These are phyloP conservation scores for Poeciliopsis presidionis DNA, from an alignment of 2,797 vertebrate genomes.

Conservation along the genomic window DNA sequence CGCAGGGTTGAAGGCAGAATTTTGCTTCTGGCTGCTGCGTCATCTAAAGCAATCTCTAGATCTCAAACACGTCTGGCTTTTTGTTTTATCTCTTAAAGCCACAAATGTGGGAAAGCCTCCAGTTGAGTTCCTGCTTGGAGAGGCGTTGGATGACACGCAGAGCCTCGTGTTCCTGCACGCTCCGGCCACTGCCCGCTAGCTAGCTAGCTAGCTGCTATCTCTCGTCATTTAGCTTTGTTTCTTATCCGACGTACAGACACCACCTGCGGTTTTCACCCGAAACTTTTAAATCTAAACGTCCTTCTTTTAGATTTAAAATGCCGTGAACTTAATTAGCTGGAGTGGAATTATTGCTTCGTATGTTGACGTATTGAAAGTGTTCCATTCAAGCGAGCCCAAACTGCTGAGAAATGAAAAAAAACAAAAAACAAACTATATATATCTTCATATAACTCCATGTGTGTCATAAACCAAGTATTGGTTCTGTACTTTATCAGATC, in stretches of 20 bases:
- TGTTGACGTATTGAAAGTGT: not conserved
- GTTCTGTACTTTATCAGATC: not conserved
- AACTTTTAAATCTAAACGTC: not conserved
- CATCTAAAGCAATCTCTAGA: constrained; percentile 8
- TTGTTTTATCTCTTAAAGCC: constrained; percentile 17
- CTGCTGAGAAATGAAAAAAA: not conserved
- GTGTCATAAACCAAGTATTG: not conserved
- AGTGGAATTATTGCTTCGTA: constrained; percentile 1
- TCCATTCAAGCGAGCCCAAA: not conserved
- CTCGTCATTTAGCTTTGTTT: constrained; percentile 49
- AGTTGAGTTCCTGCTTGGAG: constrained; percentile 24
- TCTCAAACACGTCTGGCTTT: constrained; percentile 11
- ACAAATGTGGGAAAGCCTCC: constrained; percentile 8
- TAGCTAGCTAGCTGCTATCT: constrained; percentile 17
- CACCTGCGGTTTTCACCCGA: constrained; percentile 17
- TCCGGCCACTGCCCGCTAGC: constrained; percentile 16
- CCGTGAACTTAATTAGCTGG: constrained; percentile 1
- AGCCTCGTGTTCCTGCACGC: constrained; percentile 50
- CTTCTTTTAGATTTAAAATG: too few relatives aligned
- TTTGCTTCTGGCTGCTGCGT: not conserved
- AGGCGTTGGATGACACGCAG: constrained; percentile 33
- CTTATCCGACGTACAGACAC: constrained; percentile 26
- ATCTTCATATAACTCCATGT: not conserved
- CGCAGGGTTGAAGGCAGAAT: not conserved
- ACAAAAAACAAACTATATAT: not conserved